Base-by-base conservation (phyloP, 2,113 vertebrate species). In the Pedionomus torquatus region DNA sequence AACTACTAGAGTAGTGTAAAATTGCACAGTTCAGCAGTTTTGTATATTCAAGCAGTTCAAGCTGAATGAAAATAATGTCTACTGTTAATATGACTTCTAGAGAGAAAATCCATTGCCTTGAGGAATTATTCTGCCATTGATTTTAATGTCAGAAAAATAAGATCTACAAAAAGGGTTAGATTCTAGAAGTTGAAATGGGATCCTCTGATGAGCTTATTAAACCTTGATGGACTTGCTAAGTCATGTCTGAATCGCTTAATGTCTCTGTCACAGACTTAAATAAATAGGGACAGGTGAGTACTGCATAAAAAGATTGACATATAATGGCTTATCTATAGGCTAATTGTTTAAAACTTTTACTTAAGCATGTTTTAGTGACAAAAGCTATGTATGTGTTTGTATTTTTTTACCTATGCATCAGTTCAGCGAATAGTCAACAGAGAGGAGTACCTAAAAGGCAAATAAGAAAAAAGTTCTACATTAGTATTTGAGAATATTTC, bases 401-500 rank as follows among this genome's bases (percentile, higher is more conserved):
- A 17, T 11, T 17, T 70, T 51, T 90, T 87, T 81, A 49, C 7
- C 10, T 75, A 13, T 82, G 20, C 24, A 19, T 77, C 33, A 35
- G 7, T 71, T 83, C 51, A 58, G 19, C 8, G 1, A 41, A 41
- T 48, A 17, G 19, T 72, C 25, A 92, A 49, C 30, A 60, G 52
- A 87, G 15, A 21, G 39, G 20, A 72, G 28, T 43, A 76, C 10
- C 35, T 83, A 48, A 72, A 82, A 91, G 49, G 19, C n/a, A 89
- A 80, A 83, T 54, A 75, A 77, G 65, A 72, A 5, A 69, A 89
- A 89, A 43, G 28, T 41, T 44, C 90, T 96, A 51, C 64, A 51
- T 93, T 80, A 93, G 63, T 94, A 83, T 86, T 80, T 93, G n/a
- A 16, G 95, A 89, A 92, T 95, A 86, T 90, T 94, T 92, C 48